Percentiles rank a stretch among this genome's conserved stretches.
Conservation (phyloP, 1,140 invertebrate species). For the Ptiloglossa arizonensis region DNA sequence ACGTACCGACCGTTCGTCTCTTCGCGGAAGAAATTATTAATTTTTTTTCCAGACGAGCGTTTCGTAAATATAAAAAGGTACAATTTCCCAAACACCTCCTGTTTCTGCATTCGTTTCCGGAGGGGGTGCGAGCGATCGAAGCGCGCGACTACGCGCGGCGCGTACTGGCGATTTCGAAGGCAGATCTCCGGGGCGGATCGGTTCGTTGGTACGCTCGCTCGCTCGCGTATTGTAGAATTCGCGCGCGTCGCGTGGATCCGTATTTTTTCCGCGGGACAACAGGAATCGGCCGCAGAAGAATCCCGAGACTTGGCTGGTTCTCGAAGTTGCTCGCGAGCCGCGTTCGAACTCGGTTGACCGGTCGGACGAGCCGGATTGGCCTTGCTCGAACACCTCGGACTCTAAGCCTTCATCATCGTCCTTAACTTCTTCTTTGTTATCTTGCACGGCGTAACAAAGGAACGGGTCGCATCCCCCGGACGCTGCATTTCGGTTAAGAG, state of each 20-base stretch:
- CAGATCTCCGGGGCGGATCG: too few species aligned
- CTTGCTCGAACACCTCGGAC: conserved; percentile 65
- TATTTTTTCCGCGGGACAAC: conserved; percentile 14
- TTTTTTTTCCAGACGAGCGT: too few species aligned
- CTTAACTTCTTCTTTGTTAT: conserved; percentile 58
- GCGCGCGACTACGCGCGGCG: too few species aligned
- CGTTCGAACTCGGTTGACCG: conserved; percentile 68
- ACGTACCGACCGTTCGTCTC: too few species aligned
- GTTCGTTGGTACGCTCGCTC: too few species aligned
- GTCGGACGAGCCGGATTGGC: conserved; percentile 67
- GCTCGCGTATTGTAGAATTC: background rate
- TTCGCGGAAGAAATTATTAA: too few species aligned
- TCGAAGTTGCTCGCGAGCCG: conserved; percentile 54
- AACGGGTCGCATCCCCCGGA: background rate
- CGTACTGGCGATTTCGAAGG: too few species aligned
- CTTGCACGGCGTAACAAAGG: conserved; percentile 1
- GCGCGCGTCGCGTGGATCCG: conserved; percentile 6
- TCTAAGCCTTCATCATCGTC: conserved; percentile 67
- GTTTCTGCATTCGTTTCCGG: too few species aligned
- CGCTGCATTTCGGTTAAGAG: too few species aligned
- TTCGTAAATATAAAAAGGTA: too few species aligned
- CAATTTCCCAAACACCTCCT: too few species aligned
- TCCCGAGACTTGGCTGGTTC: conserved; percentile 32
- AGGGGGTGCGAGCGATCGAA: too few species aligned
- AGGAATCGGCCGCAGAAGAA: conserved; percentile 30